Conservation (phyloP, 1,140 invertebrate species). For the Drosophila navojoa region DNA sequence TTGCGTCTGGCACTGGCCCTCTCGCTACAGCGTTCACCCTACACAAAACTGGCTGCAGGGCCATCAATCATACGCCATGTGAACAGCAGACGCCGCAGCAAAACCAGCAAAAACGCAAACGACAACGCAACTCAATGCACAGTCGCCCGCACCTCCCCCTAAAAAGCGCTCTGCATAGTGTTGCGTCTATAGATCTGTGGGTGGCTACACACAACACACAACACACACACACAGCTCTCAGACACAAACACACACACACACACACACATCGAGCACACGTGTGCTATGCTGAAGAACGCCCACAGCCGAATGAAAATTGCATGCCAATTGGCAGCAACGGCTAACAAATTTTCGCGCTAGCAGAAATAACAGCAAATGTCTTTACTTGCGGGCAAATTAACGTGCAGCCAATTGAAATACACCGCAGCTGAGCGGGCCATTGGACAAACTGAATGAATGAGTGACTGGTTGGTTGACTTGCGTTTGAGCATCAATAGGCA, state of each 20-base stretch:
- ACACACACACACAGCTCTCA: too few relatives aligned
- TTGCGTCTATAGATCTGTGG: slow-evolving; percentile 20
- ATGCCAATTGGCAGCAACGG: slow-evolving; percentile 60
- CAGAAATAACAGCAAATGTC: slow-evolving; percentile 27
- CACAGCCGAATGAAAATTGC: slow-evolving; percentile 53
- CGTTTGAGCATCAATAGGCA: neutral
- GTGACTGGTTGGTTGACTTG: neutral
- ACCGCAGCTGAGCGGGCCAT: slow-evolving; percentile 13
- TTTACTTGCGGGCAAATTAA: slow-evolving; percentile 53
- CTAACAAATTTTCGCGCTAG: slow-evolving; percentile 43
- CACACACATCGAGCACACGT: slow-evolving; percentile 2
- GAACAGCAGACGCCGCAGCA: slow-evolving; percentile 57
- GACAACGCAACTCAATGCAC: slow-evolving; percentile 58
- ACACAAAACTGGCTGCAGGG: slow-evolving; percentile 48
- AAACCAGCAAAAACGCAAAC: slow-evolving; percentile 19
- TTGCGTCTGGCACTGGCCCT: slow-evolving; percentile 27
- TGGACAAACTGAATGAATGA: neutral
- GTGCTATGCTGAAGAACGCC: slow-evolving; percentile 35
- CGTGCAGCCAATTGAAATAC: slow-evolving; percentile 36
- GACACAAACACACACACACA: too few relatives aligned
- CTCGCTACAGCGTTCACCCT: slow-evolving; percentile 1
- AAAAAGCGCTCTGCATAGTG: slow-evolving; percentile 8
- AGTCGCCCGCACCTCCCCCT: slow-evolving; percentile 6
- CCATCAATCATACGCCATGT: slow-evolving; percentile 81
- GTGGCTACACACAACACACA: slow-evolving; percentile 27